Percentiles rank a stretch among this genome's conserved stretches.
These are phyloP conservation scores for Choloepus didactylus DNA, from an alignment of 2,797 vertebrate genomes.

Conservation along the genomic window DNA sequence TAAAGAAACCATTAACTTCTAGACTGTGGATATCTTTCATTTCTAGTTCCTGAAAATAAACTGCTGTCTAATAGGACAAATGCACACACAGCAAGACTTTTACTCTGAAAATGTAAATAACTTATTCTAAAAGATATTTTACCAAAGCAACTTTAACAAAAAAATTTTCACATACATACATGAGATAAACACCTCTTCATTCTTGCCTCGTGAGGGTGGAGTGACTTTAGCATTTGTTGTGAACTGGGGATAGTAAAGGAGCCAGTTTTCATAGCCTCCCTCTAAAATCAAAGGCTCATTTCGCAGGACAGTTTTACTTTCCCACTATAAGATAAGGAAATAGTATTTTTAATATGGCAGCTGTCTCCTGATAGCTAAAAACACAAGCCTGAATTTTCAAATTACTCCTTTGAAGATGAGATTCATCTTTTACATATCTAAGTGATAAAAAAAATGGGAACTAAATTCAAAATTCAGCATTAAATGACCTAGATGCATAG, in stretches of 20 bases:
- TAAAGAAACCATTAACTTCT: slow-evolving; percentile 52
- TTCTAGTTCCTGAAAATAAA: slow-evolving; percentile 59
- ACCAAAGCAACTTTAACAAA: slow-evolving; percentile 68
- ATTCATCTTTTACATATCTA: not conserved
- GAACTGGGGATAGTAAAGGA: slow-evolving; percentile 97
- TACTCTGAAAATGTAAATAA: slow-evolving; percentile 16
- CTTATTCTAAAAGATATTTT: slow-evolving; percentile 44
- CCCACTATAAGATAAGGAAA: slow-evolving; percentile 92
- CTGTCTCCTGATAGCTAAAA: slow-evolving; percentile 28
- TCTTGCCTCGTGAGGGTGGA: slow-evolving; percentile 90
- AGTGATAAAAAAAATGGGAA: slow-evolving; percentile 18
- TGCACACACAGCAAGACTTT: slow-evolving; percentile 38
- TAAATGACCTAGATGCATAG: slow-evolving; percentile 22
- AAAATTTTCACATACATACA: slow-evolving; percentile 91
- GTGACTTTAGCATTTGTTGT: slow-evolving; percentile 96
- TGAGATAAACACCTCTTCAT: slow-evolving; percentile 90
- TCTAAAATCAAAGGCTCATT: slow-evolving; percentile 96
- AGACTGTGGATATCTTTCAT: not conserved
- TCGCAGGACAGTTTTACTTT: slow-evolving; percentile 94
- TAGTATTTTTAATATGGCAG: slow-evolving; percentile 54
- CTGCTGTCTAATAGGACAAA: slow-evolving; percentile 57
- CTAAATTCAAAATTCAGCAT: slow-evolving; percentile 33
- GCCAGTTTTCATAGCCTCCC: slow-evolving; percentile 99
- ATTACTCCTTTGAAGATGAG: not conserved
- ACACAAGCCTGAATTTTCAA: slow-evolving; percentile 43